Conservation (phyloP, 2,888 invertebrate genomes). For the Octonoba sinensis region DNA sequence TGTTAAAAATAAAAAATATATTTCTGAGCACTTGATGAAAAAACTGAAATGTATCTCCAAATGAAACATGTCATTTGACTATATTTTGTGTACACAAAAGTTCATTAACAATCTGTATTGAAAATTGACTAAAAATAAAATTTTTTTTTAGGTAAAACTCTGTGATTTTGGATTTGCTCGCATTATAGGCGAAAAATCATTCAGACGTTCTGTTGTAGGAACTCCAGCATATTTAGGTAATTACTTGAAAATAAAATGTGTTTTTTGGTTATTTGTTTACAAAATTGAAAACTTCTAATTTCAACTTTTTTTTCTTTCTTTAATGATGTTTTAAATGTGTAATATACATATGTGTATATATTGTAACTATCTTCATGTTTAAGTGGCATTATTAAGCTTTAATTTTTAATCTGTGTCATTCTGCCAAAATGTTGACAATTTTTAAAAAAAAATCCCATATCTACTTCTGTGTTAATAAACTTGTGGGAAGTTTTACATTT, state of each 20-base stretch:
- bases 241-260: neutral
- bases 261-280: neutral
- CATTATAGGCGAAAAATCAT: slow-evolving; percentile 99
- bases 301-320: neutral
- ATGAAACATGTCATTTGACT: no score
- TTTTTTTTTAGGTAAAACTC: slow-evolving; percentile 78
- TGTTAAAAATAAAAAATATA: no score
- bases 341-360: neutral
- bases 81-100: no score
- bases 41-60: no score
- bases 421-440: no score
- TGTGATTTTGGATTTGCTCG: slow-evolving; percentile 99
- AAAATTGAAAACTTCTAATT: neutral
- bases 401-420: neutral
- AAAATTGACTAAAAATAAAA: slow-evolving; percentile 30
- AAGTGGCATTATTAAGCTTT: neutral
- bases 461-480: no score
- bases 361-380: neutral
- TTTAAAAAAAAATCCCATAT: no score
- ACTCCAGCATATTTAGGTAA: slow-evolving; percentile 93
- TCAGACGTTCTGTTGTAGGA: slow-evolving; percentile 96
- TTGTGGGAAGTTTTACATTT: no score
- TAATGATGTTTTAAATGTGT: neutral
- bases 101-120: no score
- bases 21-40: no score